These are phyloP conservation scores for Orthonyx spaldingii DNA, from an alignment of 2,113 vertebrate species.

Conservation along the genomic window DNA sequence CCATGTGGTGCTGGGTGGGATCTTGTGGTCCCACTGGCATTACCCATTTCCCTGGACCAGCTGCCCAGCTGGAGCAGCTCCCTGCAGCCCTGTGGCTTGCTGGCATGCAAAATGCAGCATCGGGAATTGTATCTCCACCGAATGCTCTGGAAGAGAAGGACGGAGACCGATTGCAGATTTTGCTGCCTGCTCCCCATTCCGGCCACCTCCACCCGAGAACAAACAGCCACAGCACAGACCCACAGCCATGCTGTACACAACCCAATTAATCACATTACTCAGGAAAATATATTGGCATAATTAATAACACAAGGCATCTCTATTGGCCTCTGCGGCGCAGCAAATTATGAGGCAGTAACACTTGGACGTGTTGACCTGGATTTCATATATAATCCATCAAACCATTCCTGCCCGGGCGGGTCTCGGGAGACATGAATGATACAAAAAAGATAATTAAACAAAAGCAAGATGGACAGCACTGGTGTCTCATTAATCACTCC, in stretches of 20 bases:
- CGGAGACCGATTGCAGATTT: background rate
- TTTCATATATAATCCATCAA: slow-evolving; percentile 52
- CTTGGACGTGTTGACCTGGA: slow-evolving; percentile 33
- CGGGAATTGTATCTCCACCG: background rate
- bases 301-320: slow-evolving; percentile 58
- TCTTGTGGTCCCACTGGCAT: background rate
- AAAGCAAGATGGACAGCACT: background rate
- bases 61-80: background rate
- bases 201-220: background rate
- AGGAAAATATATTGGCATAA: slow-evolving; percentile 58
- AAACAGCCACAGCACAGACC: background rate
- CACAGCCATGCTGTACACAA: background rate
- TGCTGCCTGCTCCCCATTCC: background rate
- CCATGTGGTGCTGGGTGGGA: accelerated
- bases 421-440: background rate
- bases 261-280: slow-evolving; percentile 51
- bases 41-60: accelerated
- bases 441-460: slow-evolving; percentile 10
- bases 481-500: background rate
- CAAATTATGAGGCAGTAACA: slow-evolving; percentile 44
- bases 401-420: background rate
- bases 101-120: accelerated
- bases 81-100: background rate
- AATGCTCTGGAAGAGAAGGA: background rate
- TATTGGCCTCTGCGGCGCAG: slow-evolving; percentile 46